Base-by-base conservation (phyloP, 2,797 vertebrate genomes). In the Masticophis lateralis region DNA sequence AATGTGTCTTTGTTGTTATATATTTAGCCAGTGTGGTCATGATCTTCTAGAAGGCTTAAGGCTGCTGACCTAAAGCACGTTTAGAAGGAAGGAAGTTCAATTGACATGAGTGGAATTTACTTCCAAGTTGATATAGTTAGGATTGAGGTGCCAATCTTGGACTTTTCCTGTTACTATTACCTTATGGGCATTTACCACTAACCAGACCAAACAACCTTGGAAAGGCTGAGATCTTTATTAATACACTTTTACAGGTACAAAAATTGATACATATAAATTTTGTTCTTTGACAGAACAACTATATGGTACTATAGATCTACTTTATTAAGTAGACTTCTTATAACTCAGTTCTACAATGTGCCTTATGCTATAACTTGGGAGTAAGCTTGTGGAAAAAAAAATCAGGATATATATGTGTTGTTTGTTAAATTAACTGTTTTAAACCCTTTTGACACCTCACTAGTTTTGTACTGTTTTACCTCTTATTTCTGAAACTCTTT, bases 381-480 rank as follows among this genome's bases (percentile, higher is more conserved):
- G 98, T 99, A 98, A 99, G 98, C 98, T 99, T 99, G 99, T 99
- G 99, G 90, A 43, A 79, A 98, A 88, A 88, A 98, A 97, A 99
- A 98, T 99, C 99, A 99, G 99, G 99, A 99, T 99, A 98, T 98
- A 99, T 99, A 98, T 99, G 98, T 99, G 98, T 99, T 98, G 98
- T 99, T 99, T 99, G 99, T 99, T 99, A 98, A 98, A 98, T 98
- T 98, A 98, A 98, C 98, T 99, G 99, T 99, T 98, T 98, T 97
- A 98, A 99, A 98, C 98, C 98, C 98, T 99, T 99, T 98, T 98
- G 98, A 99, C 99, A 99, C 99, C 99, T 99, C 99, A 98, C 99
- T 99, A 99, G 98, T 99, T 99, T 99, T 99, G 99, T 99, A 99
- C 98, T 99, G 99, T 99, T 99, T 99, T 99, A 98, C 98, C 98